phyloP scores from a whole-genome alignment of 2,888 invertebrate genomes.

The Microctonus hyperodae region DNA sequence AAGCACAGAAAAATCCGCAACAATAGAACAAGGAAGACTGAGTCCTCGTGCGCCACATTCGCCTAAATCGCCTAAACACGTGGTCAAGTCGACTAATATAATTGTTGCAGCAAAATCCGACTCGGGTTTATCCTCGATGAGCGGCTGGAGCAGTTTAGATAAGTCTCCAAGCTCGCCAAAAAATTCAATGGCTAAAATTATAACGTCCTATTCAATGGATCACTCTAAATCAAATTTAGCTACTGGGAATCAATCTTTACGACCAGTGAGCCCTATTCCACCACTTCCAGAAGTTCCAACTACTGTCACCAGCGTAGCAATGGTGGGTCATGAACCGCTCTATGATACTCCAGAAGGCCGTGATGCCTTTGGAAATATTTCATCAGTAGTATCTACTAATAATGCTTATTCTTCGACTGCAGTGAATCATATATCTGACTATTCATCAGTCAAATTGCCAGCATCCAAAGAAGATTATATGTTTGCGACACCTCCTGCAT shows the following conservation, averaged over 20 bases:
- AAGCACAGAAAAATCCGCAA: conserved; percentile 56
- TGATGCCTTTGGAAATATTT: conserved; percentile 51
- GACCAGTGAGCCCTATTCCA: conserved; percentile 52
- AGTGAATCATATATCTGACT: conserved; percentile 66
- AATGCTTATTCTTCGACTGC: conserved; percentile 48
- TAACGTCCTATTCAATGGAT: conserved; percentile 56
- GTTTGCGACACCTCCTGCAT: conserved; percentile 67
- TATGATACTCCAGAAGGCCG: conserved; percentile 59
- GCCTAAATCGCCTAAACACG: conserved; percentile 77
- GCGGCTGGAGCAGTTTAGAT: conserved; percentile 85
- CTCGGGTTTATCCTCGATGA: conserved; percentile 86
- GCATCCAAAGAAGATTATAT: conserved; percentile 65
- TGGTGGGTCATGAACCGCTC: conserved; percentile 52
- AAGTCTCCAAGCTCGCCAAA: conserved; percentile 86
- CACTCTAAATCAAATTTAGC: conserved; percentile 47
- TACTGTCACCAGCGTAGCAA: conserved; percentile 32
- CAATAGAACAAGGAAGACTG: conserved; percentile 66
- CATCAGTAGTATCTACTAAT: conserved; percentile 40
- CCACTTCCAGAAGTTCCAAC: conserved; percentile 50
- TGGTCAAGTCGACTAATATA: conserved; percentile 67
- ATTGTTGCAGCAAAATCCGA: conserved; percentile 83
- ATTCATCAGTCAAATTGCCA: conserved; percentile 67
- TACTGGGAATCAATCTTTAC: conserved; percentile 47
- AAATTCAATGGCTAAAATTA: conserved; percentile 64
- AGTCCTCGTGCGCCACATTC: conserved; percentile 72